A percentile compares a stretch with the other conserved stretches of the same genome.
phyloP scores from a whole-genome alignment of 2,797 vertebrate genomes.

The Eremophila alpestris region DNA sequence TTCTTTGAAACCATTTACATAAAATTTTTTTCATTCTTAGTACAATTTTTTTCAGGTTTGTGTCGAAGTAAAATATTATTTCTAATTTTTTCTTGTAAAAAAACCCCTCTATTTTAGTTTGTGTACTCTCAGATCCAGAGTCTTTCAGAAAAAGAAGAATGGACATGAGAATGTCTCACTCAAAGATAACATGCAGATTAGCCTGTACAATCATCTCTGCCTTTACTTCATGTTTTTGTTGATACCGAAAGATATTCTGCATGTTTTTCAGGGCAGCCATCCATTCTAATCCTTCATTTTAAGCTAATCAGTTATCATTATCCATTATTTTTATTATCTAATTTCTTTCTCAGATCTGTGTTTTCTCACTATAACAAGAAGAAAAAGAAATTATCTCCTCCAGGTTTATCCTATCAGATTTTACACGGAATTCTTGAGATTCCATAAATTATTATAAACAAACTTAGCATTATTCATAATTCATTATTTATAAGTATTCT shows the following conservation, averaged over 20 bases:
- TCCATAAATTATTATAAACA: background rate
- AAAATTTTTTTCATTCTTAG: background rate
- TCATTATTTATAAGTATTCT: background rate
- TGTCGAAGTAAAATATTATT: background rate
- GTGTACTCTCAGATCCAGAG: background rate
- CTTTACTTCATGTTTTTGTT: background rate
- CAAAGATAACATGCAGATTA: background rate
- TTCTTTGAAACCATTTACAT: background rate
- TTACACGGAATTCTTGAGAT: background rate
- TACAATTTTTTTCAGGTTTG: background rate
- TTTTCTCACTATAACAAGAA: background rate
- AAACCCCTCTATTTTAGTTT: rapidly evolving
- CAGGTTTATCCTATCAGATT: background rate
- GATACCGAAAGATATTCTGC: background rate
- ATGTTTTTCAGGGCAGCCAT: background rate
- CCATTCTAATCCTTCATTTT: background rate
- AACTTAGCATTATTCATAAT: background rate
- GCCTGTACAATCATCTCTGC: background rate
- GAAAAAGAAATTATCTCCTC: background rate
- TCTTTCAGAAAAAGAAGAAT: background rate
- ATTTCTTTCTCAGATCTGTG: background rate
- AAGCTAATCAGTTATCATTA: background rate
- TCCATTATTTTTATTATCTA: background rate
- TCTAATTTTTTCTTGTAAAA: background rate
- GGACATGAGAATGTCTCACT: background rate